Percentiles rank a stretch among this genome's conserved stretches.
These are phyloP conservation scores for Eupeodes latifasciatus DNA, from an alignment of 2,888 invertebrate species.

Conservation along the genomic window DNA sequence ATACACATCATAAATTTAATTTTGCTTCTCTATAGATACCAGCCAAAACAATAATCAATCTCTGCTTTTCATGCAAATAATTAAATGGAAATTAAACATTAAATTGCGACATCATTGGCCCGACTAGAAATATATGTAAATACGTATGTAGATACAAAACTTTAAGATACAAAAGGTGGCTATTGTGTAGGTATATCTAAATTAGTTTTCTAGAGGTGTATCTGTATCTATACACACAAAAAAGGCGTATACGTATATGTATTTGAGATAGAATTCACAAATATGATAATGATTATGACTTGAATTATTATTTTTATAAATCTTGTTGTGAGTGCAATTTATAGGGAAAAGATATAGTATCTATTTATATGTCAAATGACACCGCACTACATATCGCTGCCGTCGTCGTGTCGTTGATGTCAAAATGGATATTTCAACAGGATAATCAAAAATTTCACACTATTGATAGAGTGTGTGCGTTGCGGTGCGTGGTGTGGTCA, in stretches of 20 bases:
- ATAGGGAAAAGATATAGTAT: constrained; percentile 5
- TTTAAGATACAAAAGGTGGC: constrained; percentile 1
- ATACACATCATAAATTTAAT: constrained; percentile 73
- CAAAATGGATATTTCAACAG: constrained; percentile 73
- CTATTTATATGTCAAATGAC: constrained; percentile 39
- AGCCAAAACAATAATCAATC: constrained; percentile 73
- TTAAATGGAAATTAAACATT: constrained; percentile 79
- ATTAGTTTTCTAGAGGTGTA: constrained; percentile 24
- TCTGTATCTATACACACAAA: not conserved
- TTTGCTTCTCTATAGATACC: constrained; percentile 38
- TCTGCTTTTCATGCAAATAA: constrained; percentile 77
- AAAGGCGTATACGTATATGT: constrained; percentile 54
- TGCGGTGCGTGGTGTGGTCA: constrained; percentile 66
- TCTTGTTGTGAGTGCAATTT: constrained; percentile 43
- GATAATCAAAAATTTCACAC: constrained; percentile 72
- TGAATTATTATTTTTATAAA: constrained; percentile 44
- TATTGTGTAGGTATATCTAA: constrained; percentile 38
- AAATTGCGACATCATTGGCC: constrained; percentile 78
- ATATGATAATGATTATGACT: constrained; percentile 64
- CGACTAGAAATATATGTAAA: not conserved
- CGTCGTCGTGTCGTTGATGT: not conserved
- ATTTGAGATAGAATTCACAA: constrained; percentile 54
- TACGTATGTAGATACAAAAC: not conserved
- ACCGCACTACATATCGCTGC: not conserved
- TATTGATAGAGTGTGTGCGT: constrained; percentile 47